phyloP scores from a whole-genome alignment of 2,113 vertebrate species.

The Myrmecobius fasciatus region DNA sequence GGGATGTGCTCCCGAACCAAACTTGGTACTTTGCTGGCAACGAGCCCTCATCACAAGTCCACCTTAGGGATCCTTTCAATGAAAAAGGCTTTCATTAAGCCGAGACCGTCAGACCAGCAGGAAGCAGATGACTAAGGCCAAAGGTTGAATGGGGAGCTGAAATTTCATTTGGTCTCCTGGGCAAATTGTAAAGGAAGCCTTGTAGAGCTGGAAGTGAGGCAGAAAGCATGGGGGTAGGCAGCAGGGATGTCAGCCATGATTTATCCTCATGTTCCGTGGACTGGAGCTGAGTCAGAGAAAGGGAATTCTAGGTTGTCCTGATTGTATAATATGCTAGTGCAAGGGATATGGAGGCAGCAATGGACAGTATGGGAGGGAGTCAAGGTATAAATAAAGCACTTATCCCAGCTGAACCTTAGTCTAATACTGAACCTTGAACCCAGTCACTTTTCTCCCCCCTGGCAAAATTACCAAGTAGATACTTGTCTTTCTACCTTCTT shows the following conservation, averaged over 20 bases:
- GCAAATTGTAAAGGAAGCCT: not conserved
- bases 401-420: too few relatives aligned
- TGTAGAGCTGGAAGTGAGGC: not conserved
- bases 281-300: not conserved
- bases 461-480: not conserved
- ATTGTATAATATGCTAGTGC: not conserved
- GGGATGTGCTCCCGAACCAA: not conserved
- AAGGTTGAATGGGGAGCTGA: not conserved
- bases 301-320: not conserved
- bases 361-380: not conserved
- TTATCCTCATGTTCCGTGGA: not conserved
- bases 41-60: not conserved
- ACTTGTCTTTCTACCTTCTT: not conserved
- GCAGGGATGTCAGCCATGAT: not conserved
- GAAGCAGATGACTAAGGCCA: not conserved
- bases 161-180: not conserved
- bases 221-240: not conserved
- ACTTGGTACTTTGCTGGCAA: not conserved
- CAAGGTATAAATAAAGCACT: not conserved
- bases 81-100: not conserved
- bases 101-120: not conserved
- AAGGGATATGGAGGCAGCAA: not conserved
- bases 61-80: not conserved
- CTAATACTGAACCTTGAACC: too few relatives aligned
- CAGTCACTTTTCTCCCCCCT: not conserved